Conservation (phyloP, 2,113 vertebrate species). For the Pontoporia blainvillei region DNA sequence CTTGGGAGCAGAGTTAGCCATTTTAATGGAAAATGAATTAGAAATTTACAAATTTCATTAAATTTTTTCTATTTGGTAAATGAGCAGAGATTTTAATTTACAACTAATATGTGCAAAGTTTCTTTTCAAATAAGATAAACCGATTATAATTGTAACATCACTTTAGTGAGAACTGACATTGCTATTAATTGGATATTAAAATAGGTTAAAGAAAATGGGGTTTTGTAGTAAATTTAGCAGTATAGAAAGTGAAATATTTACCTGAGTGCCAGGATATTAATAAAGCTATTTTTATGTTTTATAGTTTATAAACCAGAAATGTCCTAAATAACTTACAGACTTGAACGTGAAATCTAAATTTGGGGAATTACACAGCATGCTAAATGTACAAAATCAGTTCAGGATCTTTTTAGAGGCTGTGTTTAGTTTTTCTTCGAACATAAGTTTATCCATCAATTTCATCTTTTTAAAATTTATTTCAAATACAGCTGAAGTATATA, state of each 20-base stretch:
- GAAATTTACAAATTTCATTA: neutral
- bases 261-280: neutral
- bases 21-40: conserved; percentile 19
- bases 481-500: neutral
- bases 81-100: neutral
- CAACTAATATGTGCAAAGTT: neutral
- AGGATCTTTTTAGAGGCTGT: neutral
- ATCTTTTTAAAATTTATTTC: neutral
- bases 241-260: neutral
- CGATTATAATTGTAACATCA: neutral
- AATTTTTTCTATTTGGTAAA: neutral
- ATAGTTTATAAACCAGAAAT: neutral
- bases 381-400: neutral
- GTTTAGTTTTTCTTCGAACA: neutral
- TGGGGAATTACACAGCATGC: neutral
- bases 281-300: neutral
- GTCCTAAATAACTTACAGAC: neutral
- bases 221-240: neutral
- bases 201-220: neutral
- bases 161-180: neutral
- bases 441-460: neutral
- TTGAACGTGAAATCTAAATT: neutral
- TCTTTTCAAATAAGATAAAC: neutral
- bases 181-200: neutral
- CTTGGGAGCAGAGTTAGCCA: neutral